Evolutionary conservation across 2,888 invertebrate genomes (phyloP), one percentile per base, ranked within the genome.

Genomic region (Macrophya annulata): DNA sequence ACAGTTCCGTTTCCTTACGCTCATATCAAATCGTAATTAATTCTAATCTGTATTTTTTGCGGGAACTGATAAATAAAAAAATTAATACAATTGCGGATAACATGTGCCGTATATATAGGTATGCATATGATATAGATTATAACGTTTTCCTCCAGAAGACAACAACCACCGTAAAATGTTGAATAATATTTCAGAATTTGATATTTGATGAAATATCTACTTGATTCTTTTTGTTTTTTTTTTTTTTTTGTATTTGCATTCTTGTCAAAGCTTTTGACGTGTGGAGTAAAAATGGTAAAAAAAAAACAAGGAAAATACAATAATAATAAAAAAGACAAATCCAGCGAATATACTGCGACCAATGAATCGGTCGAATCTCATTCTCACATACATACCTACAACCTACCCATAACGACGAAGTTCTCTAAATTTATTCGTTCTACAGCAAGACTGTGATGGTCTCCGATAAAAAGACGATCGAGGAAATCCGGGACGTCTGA

Each of bases 401-500:
- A 31, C 31, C 31, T 31, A 31, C 31, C 31, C 31, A 31, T 3
- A 3, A 31, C 31, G 31, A 31, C 31, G 1, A 31, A 31, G 31
- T 31, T 31, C 3, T 31, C 31, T 48, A 48, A 48, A 48, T 48
- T 9, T 10, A 48, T 48, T 12, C 4, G 48, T 62, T 62, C 62
- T 62, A 21, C 25, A 62, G 25, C 62, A 3, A 25, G 25, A 62
- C 12, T 55, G 55, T n/a, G 62, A 62, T 62, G 62, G 25, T 25
- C 12, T 25, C 21, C 62, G 25, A 62, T 62, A 62, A 62, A 62
- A 25, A 62, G 62, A 25, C 25, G 62, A 62, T 62, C 25, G 62
- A 25, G 62, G 62, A 62, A 62, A 62, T 62, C 62, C 62, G 62
- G 62, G 21, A 62, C 62, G 25, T 62, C 25, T 62, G 62, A 62